Conservation (phyloP, 2,888 invertebrate species). For the Yponomeuta plumbellus region DNA sequence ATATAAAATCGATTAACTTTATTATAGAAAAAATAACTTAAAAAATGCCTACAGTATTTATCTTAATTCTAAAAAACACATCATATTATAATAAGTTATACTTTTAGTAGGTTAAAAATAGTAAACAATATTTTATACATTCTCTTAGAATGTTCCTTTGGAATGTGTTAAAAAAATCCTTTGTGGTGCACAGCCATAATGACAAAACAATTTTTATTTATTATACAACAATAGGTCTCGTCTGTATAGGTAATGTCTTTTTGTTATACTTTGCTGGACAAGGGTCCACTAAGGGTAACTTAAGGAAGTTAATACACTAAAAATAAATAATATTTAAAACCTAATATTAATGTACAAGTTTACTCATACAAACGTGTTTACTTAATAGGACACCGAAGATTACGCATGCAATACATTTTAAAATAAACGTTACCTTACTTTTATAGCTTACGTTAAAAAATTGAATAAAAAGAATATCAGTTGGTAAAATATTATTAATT, state of each 20-base stretch:
- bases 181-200: constrained; percentile 29
- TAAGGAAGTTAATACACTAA: background rate
- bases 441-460: too few species aligned
- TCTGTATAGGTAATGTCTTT: background rate
- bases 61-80: background rate
- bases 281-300: too few species aligned
- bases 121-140: constrained; percentile 10
- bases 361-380: too few species aligned
- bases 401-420: too few species aligned
- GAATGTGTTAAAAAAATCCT: constrained; percentile 23
- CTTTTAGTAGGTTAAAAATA: background rate
- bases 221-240: constrained; percentile 13
- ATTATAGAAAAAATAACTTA: background rate
- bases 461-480: too few species aligned
- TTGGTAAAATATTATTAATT: too few species aligned
- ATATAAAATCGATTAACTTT: background rate
- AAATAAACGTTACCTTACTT: too few species aligned
- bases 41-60: background rate
- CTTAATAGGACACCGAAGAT: too few species aligned
- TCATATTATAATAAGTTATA: background rate
- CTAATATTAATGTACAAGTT: too few species aligned
- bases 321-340: too few species aligned
- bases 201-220: constrained; percentile 28
- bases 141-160: constrained; percentile 21
- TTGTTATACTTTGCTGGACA: background rate